A percentile compares a stretch with the other conserved stretches of the same genome.
Conservation (phyloP, 2,888 invertebrate genomes). For the Clivina fossor region DNA sequence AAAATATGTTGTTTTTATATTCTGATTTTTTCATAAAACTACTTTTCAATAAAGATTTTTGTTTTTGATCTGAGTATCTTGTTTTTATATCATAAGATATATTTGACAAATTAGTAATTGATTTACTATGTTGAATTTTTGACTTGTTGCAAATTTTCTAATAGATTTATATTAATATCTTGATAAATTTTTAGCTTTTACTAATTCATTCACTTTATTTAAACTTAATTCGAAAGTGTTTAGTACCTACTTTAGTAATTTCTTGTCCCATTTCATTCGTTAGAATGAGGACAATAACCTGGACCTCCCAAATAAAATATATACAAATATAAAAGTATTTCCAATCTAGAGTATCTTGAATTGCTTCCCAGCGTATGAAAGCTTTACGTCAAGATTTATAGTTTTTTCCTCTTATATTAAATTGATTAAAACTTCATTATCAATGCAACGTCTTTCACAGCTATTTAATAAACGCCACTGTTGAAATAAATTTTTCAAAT, state of each 20-base stretch:
- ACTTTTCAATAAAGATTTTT: neutral
- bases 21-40: neutral
- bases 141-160: neutral
- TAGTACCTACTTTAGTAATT: slow-evolving; percentile 15
- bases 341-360: slow-evolving; percentile 37
- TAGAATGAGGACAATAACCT: neutral
- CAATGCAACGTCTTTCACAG: slow-evolving; percentile 30
- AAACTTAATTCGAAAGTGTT: slow-evolving; percentile 19
- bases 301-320: neutral
- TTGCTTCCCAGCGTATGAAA: slow-evolving; percentile 33
- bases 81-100: neutral
- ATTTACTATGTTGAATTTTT: slow-evolving; percentile 2
- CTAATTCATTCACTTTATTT: slow-evolving; percentile 5
- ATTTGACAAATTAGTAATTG: neutral
- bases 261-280: slow-evolving; percentile 12
- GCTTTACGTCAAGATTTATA: slow-evolving; percentile 34
- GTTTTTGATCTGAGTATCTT: neutral
- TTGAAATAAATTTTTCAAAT: slow-evolving; percentile 32
- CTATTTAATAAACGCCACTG: slow-evolving; percentile 27
- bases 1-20: neutral
- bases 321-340: slow-evolving; percentile 38
- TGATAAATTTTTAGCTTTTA: neutral
- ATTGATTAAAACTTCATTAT: slow-evolving; percentile 26
- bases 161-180: neutral
- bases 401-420: slow-evolving; percentile 21